Evolutionary conservation across 2,113 vertebrate species (phyloP), one percentile per base, ranked within the genome.

Genomic region (Pandion haliaetus): DNA sequence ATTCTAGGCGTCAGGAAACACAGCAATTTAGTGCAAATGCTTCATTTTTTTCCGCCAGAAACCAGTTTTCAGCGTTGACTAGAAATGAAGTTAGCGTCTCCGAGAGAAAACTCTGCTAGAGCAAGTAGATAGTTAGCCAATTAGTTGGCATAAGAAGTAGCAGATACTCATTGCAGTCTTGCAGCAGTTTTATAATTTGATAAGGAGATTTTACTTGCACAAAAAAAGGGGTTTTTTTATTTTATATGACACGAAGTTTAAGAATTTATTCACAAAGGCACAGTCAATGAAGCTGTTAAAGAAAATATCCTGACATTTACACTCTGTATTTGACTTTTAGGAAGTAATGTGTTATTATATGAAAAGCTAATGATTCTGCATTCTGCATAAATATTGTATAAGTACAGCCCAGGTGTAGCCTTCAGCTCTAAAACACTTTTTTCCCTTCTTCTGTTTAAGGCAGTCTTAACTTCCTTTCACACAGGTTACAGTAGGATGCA

Each of bases 301-400:
- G 36, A 52, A 81, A 87, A 95, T 73, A 93, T 38, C 74, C 81
- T 95, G 84, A 87, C 45, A 70, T 95, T 93, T 94, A 90, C 28
- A 10, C 36, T 71, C 40, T 40, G 25, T 47, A 26, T 49, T 89
- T 92, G 76, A 96, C 85, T 95, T 95, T 82, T 42, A 79, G 74
- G 70, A 95, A 85, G 32, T 18, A 86, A 69, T 49, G 57, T 2
- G 4, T 32, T 89, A 80, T 59, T 40, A 76, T 59, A 74, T 9
- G 36, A 91, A 94, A 86, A 94, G 61, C 45, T 90, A 96, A 88
- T 86, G 71, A 93, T 76, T 81, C 59, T 88, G 28, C 65, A 90
- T 73, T 71, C 69, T 71, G n/a, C 47, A 28, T 67, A 90, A 76
- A 72, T 87, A 93, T 28, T 91, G 70, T 19, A 4, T 55, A 89